These are phyloP conservation scores for Caiman crocodilus DNA, from an alignment of 2,797 vertebrate species.

Conservation along the genomic window DNA sequence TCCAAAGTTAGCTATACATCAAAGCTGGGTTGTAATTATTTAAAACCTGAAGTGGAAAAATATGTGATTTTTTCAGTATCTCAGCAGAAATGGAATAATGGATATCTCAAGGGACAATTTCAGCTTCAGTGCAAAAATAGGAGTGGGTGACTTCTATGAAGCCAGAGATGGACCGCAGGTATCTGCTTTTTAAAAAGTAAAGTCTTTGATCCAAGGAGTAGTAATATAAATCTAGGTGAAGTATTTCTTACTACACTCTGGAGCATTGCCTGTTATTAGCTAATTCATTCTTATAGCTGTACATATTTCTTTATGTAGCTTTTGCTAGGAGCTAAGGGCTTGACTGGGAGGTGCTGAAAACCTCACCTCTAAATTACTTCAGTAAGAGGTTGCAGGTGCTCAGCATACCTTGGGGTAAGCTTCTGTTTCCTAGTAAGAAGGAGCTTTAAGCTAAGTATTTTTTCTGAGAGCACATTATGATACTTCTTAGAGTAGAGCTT, in stretches of 20 bases:
- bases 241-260: conserved; percentile 69
- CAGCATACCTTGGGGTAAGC: background rate
- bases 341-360: conserved; percentile 18
- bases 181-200: conserved; percentile 85
- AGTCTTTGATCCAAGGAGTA: conserved; percentile 82
- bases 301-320: conserved; percentile 23
- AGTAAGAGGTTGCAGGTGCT: background rate
- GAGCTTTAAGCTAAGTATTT: background rate
- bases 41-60: conserved; percentile 88
- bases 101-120: conserved; percentile 97
- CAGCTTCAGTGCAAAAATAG: conserved; percentile 98
- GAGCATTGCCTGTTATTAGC: conserved; percentile 72
- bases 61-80: conserved; percentile 94
- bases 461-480: background rate
- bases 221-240: conserved; percentile 77
- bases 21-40: conserved; percentile 83
- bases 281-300: conserved; percentile 58
- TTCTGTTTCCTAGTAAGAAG: conserved; percentile 14
- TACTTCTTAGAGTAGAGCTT: conserved; percentile 24
- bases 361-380: background rate
- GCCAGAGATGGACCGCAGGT: conserved; percentile 96
- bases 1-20: conserved; percentile 79
- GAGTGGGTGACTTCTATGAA: conserved; percentile 98
- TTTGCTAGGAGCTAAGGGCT: conserved; percentile 8
- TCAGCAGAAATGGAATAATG: conserved; percentile 94